Evolutionary conservation across 2,797 vertebrate genomes (phyloP), one percentile per base, ranked within the genome.

Genomic region (Valencia hispanica): DNA sequence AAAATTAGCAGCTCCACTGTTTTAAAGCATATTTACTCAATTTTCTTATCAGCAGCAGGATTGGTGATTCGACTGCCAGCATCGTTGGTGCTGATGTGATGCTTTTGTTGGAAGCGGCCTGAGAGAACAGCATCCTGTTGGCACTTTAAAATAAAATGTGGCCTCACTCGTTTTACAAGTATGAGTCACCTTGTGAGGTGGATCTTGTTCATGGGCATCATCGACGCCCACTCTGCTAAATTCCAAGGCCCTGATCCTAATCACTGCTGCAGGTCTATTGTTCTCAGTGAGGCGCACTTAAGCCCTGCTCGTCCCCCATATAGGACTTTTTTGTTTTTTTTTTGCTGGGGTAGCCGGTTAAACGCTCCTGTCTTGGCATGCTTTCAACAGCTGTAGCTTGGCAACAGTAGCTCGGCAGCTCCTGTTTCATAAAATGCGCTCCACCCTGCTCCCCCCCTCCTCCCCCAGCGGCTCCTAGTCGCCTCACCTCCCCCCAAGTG

Each of bases 281-380:
- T 97, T 83, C 75, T 79, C 96, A 96, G 94, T 92, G 95, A 97
- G 97, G 96, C 96, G 95, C 95, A 96, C 96, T 97, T 96, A 94
- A 96, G 94, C 94, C 95, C 95, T 94, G 25, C 90, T 90, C 86
- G 92, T 88, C 91, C 72, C 63, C 71, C 53, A 15, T 81, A 68
- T n/a, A 32, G 61, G 69, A 74, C 70, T 75, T 69, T 84, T 80
- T 78, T 70, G 50, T 48, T 53, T 73, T 74, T 72, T 77, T 75
- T 72, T n/a, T 20, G 36, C 84, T 79, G 1, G 9, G 73, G 72
- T 45, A 20, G 30, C 77, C 9, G 66, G 5, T 85, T 83, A 74
- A 90, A 75, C 48, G 82, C 89, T 81, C 91, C 94, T 95, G 95
- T 95, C 94, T 95, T 96, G 96, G 96, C 96, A 97, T 91, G 96